Percentiles rank a stretch among this genome's conserved stretches.
Evolutionary conservation across 2,113 vertebrate species (phyloP).

Genomic region (Aptenodytes forsteri): DNA sequence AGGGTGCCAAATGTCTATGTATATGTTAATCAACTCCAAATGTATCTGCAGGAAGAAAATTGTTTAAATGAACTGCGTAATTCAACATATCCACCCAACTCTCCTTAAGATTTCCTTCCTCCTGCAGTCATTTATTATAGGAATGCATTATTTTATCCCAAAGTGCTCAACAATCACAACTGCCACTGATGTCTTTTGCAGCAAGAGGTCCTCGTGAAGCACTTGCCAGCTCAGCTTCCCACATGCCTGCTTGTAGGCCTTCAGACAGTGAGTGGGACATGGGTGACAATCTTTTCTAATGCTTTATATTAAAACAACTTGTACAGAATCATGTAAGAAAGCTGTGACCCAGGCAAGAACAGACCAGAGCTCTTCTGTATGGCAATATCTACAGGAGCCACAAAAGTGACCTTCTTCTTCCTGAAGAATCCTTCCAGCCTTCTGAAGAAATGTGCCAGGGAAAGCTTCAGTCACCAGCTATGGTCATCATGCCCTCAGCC

Average conservation of each 20-base stretch:
- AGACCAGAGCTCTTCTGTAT: neutral
- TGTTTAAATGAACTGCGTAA: neutral
- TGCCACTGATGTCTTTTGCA: neutral
- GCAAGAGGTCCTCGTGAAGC: neutral
- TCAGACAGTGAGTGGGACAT: neutral
- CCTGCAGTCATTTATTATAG: neutral
- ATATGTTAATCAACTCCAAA: constrained; percentile 25
- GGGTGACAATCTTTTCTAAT: neutral
- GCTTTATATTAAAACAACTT: neutral
- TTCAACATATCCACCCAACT: neutral
- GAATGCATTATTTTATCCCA: neutral
- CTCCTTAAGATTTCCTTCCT: neutral
- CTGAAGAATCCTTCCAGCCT: neutral
- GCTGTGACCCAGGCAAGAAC: neutral
- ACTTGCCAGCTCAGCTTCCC: neutral
- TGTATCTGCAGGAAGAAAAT: constrained; percentile 24
- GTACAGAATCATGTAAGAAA: neutral
- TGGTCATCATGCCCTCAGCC: neutral
- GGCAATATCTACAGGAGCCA: neutral
- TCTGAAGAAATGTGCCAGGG: neutral
- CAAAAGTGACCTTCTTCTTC: neutral
- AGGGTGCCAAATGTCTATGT: neutral
- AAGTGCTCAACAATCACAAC: neutral
- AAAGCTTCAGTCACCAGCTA: neutral
- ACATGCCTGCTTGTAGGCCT: neutral